Evolutionary conservation across 2,113 vertebrate species (phyloP).

Genomic region (Sceloporus undulatus): DNA sequence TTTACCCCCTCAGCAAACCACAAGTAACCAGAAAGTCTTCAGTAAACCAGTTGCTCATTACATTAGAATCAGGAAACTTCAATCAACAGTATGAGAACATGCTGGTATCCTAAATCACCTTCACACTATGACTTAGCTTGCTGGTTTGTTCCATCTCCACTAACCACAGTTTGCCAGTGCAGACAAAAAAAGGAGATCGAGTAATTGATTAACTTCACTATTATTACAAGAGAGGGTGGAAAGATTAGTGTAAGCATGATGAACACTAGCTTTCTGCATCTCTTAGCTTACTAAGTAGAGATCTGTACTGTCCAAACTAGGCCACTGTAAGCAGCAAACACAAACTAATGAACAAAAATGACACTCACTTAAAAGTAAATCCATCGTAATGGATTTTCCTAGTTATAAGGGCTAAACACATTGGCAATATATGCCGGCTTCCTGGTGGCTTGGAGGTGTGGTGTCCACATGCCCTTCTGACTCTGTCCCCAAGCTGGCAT

Average conservation of each 20-base stretch:
- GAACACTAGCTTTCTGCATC: neutral
- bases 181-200: neutral
- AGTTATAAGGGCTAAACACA: too few relatives aligned
- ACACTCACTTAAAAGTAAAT: slow-evolving; percentile 36
- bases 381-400: neutral
- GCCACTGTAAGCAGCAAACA: neutral
- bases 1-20: neutral
- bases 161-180: neutral
- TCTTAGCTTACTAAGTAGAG: neutral
- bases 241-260: neutral
- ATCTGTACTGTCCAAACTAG: neutral
- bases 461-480: too few relatives aligned
- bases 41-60: neutral
- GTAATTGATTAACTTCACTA: neutral
- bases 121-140: neutral
- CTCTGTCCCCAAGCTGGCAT: too few relatives aligned
- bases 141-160: neutral
- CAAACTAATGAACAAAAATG: slow-evolving; percentile 10
- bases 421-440: too few relatives aligned
- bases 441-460: too few relatives aligned
- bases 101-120: neutral
- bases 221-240: neutral
- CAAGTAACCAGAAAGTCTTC: neutral
- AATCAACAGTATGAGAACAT: neutral
- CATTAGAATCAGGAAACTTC: neutral